Evolutionary conservation across 2,113 vertebrate species (phyloP), one percentile per base, ranked within the genome.

Genomic region (Orycteropus afer): DNA sequence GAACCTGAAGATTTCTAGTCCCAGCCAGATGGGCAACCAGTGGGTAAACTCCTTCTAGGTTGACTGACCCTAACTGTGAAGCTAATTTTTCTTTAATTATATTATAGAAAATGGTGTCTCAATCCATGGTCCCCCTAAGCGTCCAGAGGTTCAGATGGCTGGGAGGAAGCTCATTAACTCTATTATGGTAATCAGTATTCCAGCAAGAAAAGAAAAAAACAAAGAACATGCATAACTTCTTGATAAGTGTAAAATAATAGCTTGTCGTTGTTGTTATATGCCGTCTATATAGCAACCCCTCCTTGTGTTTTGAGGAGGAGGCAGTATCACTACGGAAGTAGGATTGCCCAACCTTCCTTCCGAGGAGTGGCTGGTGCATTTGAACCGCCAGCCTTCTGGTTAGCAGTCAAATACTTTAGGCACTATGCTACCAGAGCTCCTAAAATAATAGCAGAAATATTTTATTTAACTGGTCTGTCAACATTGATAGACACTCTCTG

Each of bases 21-120:
- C 73, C 22, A 80, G 85, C 34, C 73, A 74, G 63, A 79, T 65
- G 27, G 63, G 20, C 29, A 42, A 23, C 29, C 83, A 69, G 37
- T 27, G 65, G 47, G 84, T 27, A 94, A 79, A 69, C 57, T 73
- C 55, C 59, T 71, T 51, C 49, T 18, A 1, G 83, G 65, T 61
- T 93, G 57, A 88, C 32, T 27, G n/a, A 88, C 55, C n/a, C 89
- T 92, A 63, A 67, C 32, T 61, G 51, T 1, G n/a, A 90, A 84
- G 57, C 34, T 45, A 37, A 37, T 78, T 63, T 95, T 87, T 92
- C 89, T 90, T 83, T 65, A 94, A 82, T 90, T 94, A 55, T 29
- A 20, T 87, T 87, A 84, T 20, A 65, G 82, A 45, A 57, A 65
- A 55, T 47, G 49, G 78, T 71, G 53, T n/a, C n/a, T 92, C 23